phyloP scores from a whole-genome alignment of 2,888 invertebrate species.

The Caenorhabditis sp. region DNA sequence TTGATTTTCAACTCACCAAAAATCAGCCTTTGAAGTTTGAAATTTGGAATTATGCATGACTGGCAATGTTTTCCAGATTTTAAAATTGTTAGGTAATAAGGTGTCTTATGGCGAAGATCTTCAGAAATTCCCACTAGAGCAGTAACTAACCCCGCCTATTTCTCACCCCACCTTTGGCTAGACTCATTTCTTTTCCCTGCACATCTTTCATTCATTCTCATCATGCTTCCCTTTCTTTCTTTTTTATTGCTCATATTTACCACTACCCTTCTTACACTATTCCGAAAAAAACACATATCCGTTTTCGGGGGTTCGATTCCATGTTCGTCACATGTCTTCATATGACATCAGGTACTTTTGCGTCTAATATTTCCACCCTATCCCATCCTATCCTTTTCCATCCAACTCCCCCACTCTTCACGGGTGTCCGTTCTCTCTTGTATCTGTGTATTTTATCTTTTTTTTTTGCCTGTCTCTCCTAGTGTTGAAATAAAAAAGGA shows the following conservation, averaged over 20 bases:
- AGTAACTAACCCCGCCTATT: too few species aligned
- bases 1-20: too few species aligned
- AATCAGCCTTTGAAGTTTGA: too few species aligned
- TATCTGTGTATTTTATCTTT: constrained; percentile 63
- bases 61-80: too few species aligned
- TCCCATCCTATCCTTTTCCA: constrained; percentile 20
- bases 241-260: constrained; percentile 42
- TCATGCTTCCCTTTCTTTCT: constrained; percentile 15
- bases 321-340: constrained; percentile 56
- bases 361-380: constrained; percentile 39
- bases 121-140: not conserved
- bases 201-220: constrained; percentile 35
- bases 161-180: not conserved
- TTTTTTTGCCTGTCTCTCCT: constrained; percentile 8
- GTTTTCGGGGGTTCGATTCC: constrained; percentile 20
- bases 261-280: constrained; percentile 37
- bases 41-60: too few species aligned
- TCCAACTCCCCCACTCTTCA: constrained; percentile 30
- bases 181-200: constrained; percentile 21
- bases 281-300: constrained; percentile 42
- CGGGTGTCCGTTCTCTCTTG: constrained; percentile 50
- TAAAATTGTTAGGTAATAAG: too few species aligned
- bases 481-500: constrained; percentile 61
- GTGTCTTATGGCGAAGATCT: too few species aligned
- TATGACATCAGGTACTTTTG: constrained; percentile 64